Conservation (phyloP, 2,113 vertebrate genomes). For the Fulica atra region DNA sequence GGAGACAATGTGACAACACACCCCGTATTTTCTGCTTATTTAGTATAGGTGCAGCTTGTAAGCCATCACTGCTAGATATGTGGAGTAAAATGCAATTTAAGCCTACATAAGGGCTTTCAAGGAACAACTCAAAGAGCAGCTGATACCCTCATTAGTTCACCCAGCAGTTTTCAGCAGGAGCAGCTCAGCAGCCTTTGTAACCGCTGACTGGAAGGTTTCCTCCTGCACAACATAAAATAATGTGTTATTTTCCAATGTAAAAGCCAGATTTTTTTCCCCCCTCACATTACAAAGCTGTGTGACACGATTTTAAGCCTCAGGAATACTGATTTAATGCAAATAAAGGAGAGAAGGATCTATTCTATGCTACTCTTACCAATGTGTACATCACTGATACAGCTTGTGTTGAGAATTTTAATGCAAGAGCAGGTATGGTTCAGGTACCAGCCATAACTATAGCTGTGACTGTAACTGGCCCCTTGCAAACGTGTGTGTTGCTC, state of each 20-base stretch:
- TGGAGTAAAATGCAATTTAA: background rate
- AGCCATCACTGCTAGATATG: background rate
- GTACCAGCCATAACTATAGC: background rate
- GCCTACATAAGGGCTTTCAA: background rate
- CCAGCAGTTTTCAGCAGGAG: background rate
- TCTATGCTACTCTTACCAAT: background rate
- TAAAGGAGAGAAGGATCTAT: background rate
- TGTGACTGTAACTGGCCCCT: background rate
- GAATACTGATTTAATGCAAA: background rate
- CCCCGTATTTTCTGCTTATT: background rate
- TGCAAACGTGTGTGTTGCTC: background rate
- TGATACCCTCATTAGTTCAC: background rate
- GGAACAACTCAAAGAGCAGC: background rate
- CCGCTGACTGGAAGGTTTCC: background rate
- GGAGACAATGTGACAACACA: background rate
- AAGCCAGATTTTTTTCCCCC: background rate
- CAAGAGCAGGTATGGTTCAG: background rate
- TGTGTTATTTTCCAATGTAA: background rate
- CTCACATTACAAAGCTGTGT: background rate
- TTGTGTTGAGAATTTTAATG: background rate
- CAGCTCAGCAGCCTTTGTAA: background rate
- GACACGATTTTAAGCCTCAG: background rate
- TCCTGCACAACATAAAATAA: background rate
- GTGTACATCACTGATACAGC: background rate
- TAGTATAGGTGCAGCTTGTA: background rate